phyloP scores from a whole-genome alignment of 2,113 vertebrate genomes.

The Lutjanus erythropterus region DNA sequence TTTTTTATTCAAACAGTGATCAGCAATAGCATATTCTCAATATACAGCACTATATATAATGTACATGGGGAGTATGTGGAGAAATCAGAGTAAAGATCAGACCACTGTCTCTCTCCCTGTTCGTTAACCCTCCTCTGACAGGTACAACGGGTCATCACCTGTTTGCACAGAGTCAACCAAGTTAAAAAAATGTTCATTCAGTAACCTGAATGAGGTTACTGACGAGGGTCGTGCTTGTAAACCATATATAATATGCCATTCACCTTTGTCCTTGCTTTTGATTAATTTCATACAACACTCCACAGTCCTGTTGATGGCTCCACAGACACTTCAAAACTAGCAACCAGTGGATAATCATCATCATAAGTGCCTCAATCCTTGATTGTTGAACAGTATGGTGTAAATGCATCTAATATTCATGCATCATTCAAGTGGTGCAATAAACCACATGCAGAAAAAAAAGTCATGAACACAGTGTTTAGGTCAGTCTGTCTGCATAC shows the following conservation, averaged over 20 bases:
- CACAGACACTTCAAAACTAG: conserved; percentile 61
- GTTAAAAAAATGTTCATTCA: too few relatives aligned
- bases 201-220: conserved; percentile 20
- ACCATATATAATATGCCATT: conserved; percentile 28
- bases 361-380: conserved; percentile 68
- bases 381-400: conserved; percentile 28
- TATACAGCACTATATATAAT: conserved; percentile 71
- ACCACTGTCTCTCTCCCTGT: background rate
- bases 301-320: conserved; percentile 21
- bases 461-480: conserved; percentile 44
- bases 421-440: conserved; percentile 26
- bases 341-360: conserved; percentile 19
- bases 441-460: conserved; percentile 52
- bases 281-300: conserved; percentile 44
- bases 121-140: conserved; percentile 33
- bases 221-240: conserved; percentile 56
- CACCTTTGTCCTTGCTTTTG: conserved; percentile 25
- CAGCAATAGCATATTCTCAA: conserved; percentile 73
- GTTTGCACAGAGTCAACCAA: conserved; percentile 48
- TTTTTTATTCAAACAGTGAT: conserved; percentile 80
- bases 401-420: conserved; percentile 27
- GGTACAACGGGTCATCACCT: conserved; percentile 20
- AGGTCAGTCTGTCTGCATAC: conserved; percentile 36
- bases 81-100: conserved; percentile 26
- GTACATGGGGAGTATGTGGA: conserved; percentile 49